phyloP scores from a whole-genome alignment of 2,888 invertebrate species.

The Galerucella pusilla region DNA sequence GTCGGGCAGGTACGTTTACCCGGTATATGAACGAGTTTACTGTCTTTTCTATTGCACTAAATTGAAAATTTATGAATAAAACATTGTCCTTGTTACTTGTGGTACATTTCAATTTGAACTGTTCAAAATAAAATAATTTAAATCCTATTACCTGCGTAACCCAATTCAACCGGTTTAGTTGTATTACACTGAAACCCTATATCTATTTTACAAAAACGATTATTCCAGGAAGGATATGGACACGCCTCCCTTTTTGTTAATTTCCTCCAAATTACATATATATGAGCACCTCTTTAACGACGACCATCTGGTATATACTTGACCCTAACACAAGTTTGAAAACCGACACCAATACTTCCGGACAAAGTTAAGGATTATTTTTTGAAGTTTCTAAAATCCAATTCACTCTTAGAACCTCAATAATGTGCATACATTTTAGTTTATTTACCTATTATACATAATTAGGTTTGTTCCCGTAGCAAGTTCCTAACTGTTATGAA shows the following conservation, averaged over 20 bases:
- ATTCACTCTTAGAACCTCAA: too few species aligned
- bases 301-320: conserved; percentile 15
- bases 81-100: too few species aligned
- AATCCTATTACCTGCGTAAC: conserved; percentile 13
- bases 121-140: neutral
- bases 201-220: conserved; percentile 23
- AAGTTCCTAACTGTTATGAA: too few species aligned
- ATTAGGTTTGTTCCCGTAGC: too few species aligned
- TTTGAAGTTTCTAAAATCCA: too few species aligned
- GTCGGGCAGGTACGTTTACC: too few species aligned
- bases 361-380: neutral
- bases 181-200: conserved; percentile 6
- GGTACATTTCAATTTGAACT: neutral
- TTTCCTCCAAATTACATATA: conserved; percentile 30
- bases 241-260: conserved; percentile 21
- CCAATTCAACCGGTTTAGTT: neutral
- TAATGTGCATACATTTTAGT: too few species aligned
- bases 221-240: conserved; percentile 21
- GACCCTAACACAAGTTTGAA: conserved; percentile 1
- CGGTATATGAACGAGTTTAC: too few species aligned
- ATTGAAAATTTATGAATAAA: too few species aligned
- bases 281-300: neutral
- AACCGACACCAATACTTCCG: conserved; percentile 11
- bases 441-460: too few species aligned
- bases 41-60: too few species aligned